These are phyloP conservation scores for Plotosus lineatus DNA, from an alignment of 2,113 vertebrate species.

Conservation along the genomic window DNA sequence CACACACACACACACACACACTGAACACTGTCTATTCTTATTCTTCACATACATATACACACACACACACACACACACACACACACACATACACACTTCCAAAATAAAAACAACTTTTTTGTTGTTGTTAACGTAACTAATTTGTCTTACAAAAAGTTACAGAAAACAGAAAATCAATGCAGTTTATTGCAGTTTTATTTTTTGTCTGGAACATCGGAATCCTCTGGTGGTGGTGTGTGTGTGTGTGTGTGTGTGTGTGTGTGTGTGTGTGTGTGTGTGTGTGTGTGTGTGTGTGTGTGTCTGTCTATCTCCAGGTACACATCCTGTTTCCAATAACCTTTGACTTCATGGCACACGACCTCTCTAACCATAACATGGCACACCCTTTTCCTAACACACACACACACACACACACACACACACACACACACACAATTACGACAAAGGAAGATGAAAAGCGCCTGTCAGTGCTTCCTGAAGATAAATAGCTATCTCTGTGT, in stretches of 20 bases:
- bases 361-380: constrained; percentile 31
- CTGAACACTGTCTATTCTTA: too few species aligned
- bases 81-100: too few species aligned
- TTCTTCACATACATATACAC: too few species aligned
- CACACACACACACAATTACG: constrained; percentile 20
- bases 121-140: too few species aligned
- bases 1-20: too few species aligned
- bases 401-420: constrained; percentile 27
- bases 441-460: constrained; percentile 4
- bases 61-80: too few species aligned
- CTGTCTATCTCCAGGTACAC: constrained; percentile 58
- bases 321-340: constrained; percentile 68
- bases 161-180: too few species aligned
- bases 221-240: constrained; percentile 33
- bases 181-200: too few species aligned
- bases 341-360: constrained; percentile 63
- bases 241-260: constrained; percentile 28
- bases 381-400: constrained; percentile 31
- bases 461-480: not conserved
- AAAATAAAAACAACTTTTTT: too few species aligned
- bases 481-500: not conserved
- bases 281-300: constrained; percentile 57
- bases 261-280: constrained; percentile 16
- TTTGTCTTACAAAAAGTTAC: too few species aligned
- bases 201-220: too few species aligned